Evolutionary conservation across 2,888 invertebrate genomes (phyloP).

Genomic region (Geotrupes spiniger): DNA sequence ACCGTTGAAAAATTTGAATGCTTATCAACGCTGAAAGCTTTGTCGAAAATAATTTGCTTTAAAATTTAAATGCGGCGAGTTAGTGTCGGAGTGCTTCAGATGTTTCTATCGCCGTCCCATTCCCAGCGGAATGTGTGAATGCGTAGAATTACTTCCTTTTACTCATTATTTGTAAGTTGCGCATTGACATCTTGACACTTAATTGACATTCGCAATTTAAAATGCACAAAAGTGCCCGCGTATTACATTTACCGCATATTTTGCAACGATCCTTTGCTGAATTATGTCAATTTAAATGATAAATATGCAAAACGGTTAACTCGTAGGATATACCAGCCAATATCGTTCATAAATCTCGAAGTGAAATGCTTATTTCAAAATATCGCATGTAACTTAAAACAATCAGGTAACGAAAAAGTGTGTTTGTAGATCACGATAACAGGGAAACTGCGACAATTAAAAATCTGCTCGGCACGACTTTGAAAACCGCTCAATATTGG

Average conservation of each 20-base stretch:
- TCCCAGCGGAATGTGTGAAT: too few relatives aligned
- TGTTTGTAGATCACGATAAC: too few relatives aligned
- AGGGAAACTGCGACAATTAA: too few relatives aligned
- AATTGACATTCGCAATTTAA: constrained; percentile 15
- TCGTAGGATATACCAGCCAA: too few relatives aligned
- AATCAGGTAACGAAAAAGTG: too few relatives aligned
- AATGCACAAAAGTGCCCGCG: neutral
- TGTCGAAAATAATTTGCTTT: neutral
- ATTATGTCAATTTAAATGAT: constrained; percentile 22
- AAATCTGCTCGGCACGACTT: too few relatives aligned
- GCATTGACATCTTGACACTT: constrained; percentile 16
- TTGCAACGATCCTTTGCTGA: constrained; percentile 12
- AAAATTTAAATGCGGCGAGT: neutral
- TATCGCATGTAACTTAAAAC: too few relatives aligned
- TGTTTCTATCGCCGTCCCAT: neutral
- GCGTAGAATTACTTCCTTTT: constrained; percentile 10
- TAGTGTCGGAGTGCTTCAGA: neutral
- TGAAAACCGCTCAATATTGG: too few relatives aligned
- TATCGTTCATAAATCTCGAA: too few relatives aligned
- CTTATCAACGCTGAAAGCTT: constrained; percentile 13
- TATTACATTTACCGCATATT: constrained; percentile 7
- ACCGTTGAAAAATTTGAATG: constrained; percentile 24
- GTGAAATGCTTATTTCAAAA: too few relatives aligned
- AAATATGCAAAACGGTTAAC: constrained; percentile 9
- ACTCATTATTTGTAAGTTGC: constrained; percentile 11